These are phyloP conservation scores for Pogonomyrmex barbatus DNA, from an alignment of 1,140 invertebrate species.

Conservation along the genomic window DNA sequence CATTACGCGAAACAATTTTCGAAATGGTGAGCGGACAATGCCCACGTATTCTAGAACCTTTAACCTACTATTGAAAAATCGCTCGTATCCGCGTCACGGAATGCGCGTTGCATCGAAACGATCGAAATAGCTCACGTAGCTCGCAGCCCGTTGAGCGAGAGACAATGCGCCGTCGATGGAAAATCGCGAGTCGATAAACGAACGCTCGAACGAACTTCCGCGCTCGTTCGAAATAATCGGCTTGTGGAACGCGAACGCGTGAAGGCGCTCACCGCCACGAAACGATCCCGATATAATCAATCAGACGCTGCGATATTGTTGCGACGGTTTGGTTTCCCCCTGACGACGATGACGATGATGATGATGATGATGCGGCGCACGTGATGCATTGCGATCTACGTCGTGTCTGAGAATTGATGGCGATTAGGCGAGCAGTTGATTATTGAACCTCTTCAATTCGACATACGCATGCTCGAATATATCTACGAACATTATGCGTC, in stretches of 20 bases:
- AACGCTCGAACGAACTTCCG: constrained; percentile 16
- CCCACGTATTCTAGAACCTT: constrained; percentile 24
- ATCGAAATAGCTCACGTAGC: constrained; percentile 34
- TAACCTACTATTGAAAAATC: constrained; percentile 58
- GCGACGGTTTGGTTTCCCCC: neutral
- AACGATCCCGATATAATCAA: constrained; percentile 26
- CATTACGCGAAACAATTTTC: constrained; percentile 56
- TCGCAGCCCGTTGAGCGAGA: constrained; percentile 17
- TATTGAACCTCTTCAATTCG: constrained; percentile 5
- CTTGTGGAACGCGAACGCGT: constrained; percentile 6
- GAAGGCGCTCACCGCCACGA: neutral
- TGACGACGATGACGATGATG: neutral
- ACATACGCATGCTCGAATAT: neutral
- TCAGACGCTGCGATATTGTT: constrained; percentile 2
- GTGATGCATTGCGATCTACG: constrained; percentile 39
- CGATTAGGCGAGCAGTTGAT: constrained; percentile 25
- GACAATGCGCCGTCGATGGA: constrained; percentile 51
- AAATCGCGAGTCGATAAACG: constrained; percentile 50
- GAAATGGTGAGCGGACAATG: constrained; percentile 20
- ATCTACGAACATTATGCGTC: neutral
- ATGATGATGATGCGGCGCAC: neutral
- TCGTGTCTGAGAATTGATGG: neutral
- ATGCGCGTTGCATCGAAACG: constrained; percentile 43
- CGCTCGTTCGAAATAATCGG: constrained; percentile 35
- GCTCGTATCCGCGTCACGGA: constrained; percentile 50